Conservation (phyloP, 2,113 vertebrate species). For the Hemiscyllium ocellatum region DNA sequence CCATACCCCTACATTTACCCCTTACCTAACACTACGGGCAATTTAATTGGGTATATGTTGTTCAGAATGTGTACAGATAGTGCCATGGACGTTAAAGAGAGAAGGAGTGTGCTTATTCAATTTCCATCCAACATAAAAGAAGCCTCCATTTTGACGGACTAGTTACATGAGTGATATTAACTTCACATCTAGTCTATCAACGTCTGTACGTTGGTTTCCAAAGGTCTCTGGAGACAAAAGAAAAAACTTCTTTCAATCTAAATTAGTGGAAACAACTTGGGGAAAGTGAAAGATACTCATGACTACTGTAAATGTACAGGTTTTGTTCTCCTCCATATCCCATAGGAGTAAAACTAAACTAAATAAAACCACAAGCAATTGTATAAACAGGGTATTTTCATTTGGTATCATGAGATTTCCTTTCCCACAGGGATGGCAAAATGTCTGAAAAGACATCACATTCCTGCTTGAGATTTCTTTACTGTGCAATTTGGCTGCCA, state of each 20-base stretch:
- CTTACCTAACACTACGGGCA: no score
- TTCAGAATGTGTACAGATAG: not conserved
- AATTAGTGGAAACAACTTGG: not conserved
- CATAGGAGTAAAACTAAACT: not conserved
- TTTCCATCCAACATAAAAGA: not conserved
- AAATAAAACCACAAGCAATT: not conserved
- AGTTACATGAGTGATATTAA: slow-evolving; percentile 20
- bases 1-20: no score
- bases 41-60: not conserved
- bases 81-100: not conserved
- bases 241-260: not conserved
- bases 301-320: not conserved
- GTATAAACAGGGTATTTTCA: not conserved
- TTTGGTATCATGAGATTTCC: not conserved
- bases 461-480: not conserved
- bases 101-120: not conserved
- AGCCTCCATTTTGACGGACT: not conserved
- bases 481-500: not conserved
- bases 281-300: not conserved
- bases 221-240: not conserved
- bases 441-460: not conserved
- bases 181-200: not conserved
- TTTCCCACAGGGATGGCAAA: not conserved
- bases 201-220: not conserved
- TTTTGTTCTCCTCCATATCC: not conserved